phyloP scores from a whole-genome alignment of 2,888 invertebrate species.

The Agrotis segetum region DNA sequence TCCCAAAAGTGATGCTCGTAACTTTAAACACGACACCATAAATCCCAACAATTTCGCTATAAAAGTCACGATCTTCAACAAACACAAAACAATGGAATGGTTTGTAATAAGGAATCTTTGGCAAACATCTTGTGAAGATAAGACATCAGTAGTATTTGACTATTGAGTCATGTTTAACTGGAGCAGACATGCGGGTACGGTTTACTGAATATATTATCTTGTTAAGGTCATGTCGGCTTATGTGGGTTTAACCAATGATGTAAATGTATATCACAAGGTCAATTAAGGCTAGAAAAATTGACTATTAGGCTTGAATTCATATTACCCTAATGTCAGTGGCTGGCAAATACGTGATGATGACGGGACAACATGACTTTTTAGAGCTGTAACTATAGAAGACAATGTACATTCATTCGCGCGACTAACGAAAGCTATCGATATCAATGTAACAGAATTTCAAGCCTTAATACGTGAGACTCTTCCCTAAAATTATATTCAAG shows the following conservation, averaged over 20 bases:
- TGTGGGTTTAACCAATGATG: slow-evolving; percentile 29
- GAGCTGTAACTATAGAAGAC: too few relatives aligned
- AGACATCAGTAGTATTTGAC: slow-evolving; percentile 36
- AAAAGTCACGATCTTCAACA: not conserved
- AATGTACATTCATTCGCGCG: too few relatives aligned
- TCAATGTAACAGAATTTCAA: too few relatives aligned
- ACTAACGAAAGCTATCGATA: too few relatives aligned
- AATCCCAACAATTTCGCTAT: not conserved
- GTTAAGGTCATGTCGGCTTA: slow-evolving; percentile 33
- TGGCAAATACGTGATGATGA: too few relatives aligned
- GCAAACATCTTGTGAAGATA: slow-evolving; percentile 44
- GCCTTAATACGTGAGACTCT: too few relatives aligned
- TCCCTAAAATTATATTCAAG: too few relatives aligned
- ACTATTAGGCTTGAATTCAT: too few relatives aligned
- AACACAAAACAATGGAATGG: slow-evolving; percentile 16
- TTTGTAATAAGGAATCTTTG: slow-evolving; percentile 31
- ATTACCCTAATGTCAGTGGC: too few relatives aligned
- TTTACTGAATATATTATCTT: slow-evolving; percentile 44
- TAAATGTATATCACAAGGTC: slow-evolving; percentile 2
- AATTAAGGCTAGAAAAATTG: not conserved
- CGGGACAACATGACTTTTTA: too few relatives aligned
- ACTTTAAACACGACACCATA: not conserved
- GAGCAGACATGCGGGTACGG: slow-evolving; percentile 40
- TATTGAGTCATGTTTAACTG: slow-evolving; percentile 49
- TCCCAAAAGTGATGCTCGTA: not conserved